Evolutionary conservation across 2,797 vertebrate genomes (phyloP).

Genomic region (Ceyx erithaca): DNA sequence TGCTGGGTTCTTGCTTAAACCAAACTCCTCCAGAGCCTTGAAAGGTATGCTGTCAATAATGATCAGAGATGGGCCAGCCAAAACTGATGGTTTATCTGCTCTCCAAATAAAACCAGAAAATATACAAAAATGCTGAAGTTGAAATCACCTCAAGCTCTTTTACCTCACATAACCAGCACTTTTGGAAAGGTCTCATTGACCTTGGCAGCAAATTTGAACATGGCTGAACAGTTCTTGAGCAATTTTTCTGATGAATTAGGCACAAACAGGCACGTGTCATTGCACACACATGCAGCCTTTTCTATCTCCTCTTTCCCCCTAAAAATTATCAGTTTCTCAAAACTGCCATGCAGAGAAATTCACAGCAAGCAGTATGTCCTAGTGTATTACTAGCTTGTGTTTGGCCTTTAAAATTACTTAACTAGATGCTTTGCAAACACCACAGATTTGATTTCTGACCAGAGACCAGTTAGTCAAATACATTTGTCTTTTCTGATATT

Average conservation of each 20-base stretch:
- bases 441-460: neutral
- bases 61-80: neutral
- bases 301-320: conserved; percentile 9
- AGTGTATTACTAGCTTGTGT: neutral
- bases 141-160: conserved; percentile 21
- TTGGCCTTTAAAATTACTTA: neutral
- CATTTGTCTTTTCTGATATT: neutral
- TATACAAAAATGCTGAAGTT: conserved; percentile 24
- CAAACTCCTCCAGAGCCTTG: neutral
- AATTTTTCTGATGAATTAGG: neutral
- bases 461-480: neutral
- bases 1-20: neutral
- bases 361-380: neutral
- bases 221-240: neutral
- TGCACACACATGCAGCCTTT: neutral
- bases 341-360: neutral
- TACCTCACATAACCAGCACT: conserved; percentile 6
- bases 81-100: neutral
- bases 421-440: neutral
- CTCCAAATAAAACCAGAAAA: conserved; percentile 47
- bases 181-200: conserved; percentile 38
- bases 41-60: neutral
- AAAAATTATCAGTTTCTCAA: conserved; percentile 59
- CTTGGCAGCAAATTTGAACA: neutral
- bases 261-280: neutral